These are phyloP conservation scores for Strongylocentrotus purpuratus DNA, from an alignment of 35 echinoderm and acorn worm genomes.

Conservation along the genomic window DNA sequence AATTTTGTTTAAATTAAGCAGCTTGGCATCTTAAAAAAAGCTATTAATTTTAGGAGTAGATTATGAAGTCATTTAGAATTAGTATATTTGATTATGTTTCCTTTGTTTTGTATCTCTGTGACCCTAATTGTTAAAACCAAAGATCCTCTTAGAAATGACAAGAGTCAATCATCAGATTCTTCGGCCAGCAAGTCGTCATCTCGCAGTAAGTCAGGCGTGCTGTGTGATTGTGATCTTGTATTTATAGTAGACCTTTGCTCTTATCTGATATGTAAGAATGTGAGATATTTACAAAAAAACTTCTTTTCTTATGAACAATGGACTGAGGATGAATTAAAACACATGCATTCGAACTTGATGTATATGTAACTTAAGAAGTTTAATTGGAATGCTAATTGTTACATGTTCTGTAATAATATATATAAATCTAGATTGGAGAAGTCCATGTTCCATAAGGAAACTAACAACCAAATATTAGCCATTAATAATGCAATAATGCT, in stretches of 20 bases:
- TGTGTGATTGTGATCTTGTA: background rate
- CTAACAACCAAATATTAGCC: too few relatives aligned
- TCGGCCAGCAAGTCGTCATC: background rate
- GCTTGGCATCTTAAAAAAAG: too few relatives aligned
- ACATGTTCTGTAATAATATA: too few relatives aligned
- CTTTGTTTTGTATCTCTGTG: background rate
- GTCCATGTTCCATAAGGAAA: too few relatives aligned
- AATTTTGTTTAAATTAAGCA: too few relatives aligned
- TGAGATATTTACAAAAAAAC: background rate
- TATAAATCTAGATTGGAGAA: too few relatives aligned
- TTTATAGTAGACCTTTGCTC: background rate
- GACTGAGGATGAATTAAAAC: too few relatives aligned
- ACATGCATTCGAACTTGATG: too few relatives aligned
- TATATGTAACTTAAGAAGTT: too few relatives aligned
- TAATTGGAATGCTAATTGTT: too few relatives aligned
- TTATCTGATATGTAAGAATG: background rate
- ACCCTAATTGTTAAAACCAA: background rate
- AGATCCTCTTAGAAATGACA: constrained; percentile 10
- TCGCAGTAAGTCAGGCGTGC: background rate
- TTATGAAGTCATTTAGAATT: background rate
- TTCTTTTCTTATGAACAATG: too few relatives aligned
- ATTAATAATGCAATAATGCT: too few relatives aligned
- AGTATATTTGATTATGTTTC: background rate
- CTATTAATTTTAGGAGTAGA: background rate
- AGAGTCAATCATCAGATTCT: background rate